Conservation (phyloP, 2,797 vertebrate genomes). For the Trematocara caparti region DNA sequence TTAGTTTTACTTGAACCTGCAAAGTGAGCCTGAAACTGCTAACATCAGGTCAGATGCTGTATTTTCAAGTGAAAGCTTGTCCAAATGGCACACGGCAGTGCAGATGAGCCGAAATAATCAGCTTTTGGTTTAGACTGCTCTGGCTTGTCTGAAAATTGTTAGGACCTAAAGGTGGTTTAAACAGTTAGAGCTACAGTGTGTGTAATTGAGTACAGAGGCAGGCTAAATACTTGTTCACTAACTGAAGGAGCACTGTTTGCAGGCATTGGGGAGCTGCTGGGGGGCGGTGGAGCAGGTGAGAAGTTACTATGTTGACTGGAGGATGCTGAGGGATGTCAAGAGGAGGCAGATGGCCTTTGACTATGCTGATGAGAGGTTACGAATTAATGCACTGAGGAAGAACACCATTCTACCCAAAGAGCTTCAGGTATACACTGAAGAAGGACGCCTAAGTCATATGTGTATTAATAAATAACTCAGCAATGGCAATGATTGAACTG, state of each 20-base stretch:
- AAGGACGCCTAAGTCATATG: neutral
- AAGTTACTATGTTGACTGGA: slow-evolving; percentile 90
- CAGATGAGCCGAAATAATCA: neutral
- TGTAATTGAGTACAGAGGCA: neutral
- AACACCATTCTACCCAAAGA: slow-evolving; percentile 91
- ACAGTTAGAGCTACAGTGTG: neutral
- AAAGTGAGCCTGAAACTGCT: neutral
- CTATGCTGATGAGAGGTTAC: slow-evolving; percentile 86
- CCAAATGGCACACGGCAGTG: neutral
- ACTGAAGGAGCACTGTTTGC: slow-evolving; percentile 3
- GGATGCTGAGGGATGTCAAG: slow-evolving; percentile 93
- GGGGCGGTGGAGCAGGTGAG: slow-evolving; percentile 74
- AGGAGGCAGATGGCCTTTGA: slow-evolving; percentile 88
- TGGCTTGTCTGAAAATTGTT: neutral
- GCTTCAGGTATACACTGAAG: slow-evolving; percentile 81
- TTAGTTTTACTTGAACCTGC: neutral
- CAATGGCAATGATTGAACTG: neutral
- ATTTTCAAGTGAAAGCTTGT: neutral
- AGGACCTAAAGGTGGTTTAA: neutral
- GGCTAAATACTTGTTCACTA: neutral
- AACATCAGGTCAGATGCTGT: neutral
- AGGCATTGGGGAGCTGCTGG: slow-evolving; percentile 70
- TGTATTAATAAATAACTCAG: neutral
- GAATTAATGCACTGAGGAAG: slow-evolving; percentile 92
- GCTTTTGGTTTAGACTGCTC: neutral